phyloP scores from a whole-genome alignment of 2,113 vertebrate species.

The Sinosuthora webbiana region DNA sequence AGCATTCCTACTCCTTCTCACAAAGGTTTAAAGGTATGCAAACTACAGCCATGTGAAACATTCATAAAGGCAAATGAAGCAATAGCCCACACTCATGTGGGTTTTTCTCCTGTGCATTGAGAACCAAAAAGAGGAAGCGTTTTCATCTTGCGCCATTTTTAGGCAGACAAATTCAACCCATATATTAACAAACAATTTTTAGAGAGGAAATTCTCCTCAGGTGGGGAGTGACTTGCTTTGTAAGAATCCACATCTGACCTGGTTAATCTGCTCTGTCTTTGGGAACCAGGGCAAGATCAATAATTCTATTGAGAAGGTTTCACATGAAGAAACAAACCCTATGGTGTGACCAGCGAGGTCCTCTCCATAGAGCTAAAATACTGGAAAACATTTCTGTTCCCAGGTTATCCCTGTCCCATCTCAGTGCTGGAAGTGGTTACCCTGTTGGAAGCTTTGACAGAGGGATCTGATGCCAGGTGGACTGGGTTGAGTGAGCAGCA shows the following conservation, averaged over 20 bases:
- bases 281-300: background rate
- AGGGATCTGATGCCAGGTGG: background rate
- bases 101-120: background rate
- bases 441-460: background rate
- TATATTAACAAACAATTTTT: background rate
- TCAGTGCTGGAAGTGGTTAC: background rate
- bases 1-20: background rate
- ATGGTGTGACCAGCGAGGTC: background rate
- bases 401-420: background rate
- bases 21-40: background rate
- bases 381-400: background rate
- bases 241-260: background rate
- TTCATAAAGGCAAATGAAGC: background rate
- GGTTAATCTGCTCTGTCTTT: background rate
- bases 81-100: too few species aligned
- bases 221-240: background rate
- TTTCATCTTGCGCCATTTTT: background rate
- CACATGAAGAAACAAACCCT: background rate
- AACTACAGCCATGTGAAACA: background rate
- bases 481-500: background rate
- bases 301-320: background rate
- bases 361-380: background rate
- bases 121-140: background rate
- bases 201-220: background rate
- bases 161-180: background rate